A percentile compares a stretch with the other conserved stretches of the same genome.
Conservation (phyloP, 1,140 invertebrate species). For the Teleogryllus occipitalis region DNA sequence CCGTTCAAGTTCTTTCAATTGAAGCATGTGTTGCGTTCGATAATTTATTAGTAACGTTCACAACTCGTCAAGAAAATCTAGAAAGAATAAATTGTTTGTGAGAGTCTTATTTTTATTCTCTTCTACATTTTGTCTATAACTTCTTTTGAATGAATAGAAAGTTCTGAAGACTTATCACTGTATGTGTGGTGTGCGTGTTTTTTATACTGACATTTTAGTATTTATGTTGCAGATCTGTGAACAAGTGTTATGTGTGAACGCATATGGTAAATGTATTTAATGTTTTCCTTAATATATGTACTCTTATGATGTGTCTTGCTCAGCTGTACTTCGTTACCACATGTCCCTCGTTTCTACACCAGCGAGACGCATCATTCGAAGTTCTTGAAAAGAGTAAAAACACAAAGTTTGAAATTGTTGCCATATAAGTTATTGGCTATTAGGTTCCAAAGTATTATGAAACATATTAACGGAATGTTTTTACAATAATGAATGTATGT, state of each 20-base stretch:
- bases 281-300: not conserved
- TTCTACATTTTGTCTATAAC: not conserved
- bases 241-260: not conserved
- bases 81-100: no score
- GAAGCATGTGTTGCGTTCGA: no score
- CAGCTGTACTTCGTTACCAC: not conserved
- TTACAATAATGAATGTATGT: no score
- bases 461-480: no score
- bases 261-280: not conserved
- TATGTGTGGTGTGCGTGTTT: not conserved
- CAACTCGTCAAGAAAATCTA: no score
- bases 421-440: no score
- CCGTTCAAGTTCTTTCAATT: no score
- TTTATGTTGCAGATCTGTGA: not conserved
- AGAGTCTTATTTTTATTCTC: not conserved
- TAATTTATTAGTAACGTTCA: no score
- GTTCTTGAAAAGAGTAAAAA: no score
- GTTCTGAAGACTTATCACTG: not conserved
- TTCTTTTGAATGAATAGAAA: not conserved
- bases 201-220: not conserved
- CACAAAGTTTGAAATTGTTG: no score
- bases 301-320: not conserved
- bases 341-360: not conserved
- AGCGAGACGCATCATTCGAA: not conserved
- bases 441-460: no score